Evolutionary conservation across 2,888 invertebrate species (phyloP).

Genomic region (Schizaphis graminum): DNA sequence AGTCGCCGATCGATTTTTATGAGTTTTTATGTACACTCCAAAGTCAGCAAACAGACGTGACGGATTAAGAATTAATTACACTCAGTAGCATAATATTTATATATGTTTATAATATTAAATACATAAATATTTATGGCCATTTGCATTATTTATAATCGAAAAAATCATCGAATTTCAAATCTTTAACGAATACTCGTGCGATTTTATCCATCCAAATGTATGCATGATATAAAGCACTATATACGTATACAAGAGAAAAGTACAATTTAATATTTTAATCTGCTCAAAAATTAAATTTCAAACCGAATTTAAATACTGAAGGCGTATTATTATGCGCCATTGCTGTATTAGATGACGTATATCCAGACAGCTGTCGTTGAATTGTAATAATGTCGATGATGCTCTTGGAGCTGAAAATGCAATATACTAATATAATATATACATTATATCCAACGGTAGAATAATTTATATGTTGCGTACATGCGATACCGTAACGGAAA

Average conservation of each 20-base stretch:
- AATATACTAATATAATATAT: background rate
- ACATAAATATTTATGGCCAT: background rate
- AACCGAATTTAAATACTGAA: background rate
- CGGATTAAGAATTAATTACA: background rate
- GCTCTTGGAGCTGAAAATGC: background rate
- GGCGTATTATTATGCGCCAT: background rate
- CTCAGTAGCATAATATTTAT: background rate
- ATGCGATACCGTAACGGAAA: background rate
- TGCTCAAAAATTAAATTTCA: background rate
- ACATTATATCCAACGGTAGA: background rate
- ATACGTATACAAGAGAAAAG: background rate
- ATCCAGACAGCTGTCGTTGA: background rate
- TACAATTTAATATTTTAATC: background rate
- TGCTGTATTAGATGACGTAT: background rate
- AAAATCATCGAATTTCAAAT: background rate
- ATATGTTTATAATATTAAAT: background rate
- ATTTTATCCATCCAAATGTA: background rate
- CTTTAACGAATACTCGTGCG: background rate
- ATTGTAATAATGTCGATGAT: constrained; percentile 3
- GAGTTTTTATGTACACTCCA: background rate
- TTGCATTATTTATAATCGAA: background rate
- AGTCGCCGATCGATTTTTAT: background rate
- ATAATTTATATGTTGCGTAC: background rate
- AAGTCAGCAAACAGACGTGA: background rate
- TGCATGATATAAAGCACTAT: background rate